A percentile compares a stretch with the other conserved stretches of the same genome.
These are phyloP conservation scores for Limnothrissa miodon DNA, from an alignment of 2,113 vertebrate species.

Conservation along the genomic window DNA sequence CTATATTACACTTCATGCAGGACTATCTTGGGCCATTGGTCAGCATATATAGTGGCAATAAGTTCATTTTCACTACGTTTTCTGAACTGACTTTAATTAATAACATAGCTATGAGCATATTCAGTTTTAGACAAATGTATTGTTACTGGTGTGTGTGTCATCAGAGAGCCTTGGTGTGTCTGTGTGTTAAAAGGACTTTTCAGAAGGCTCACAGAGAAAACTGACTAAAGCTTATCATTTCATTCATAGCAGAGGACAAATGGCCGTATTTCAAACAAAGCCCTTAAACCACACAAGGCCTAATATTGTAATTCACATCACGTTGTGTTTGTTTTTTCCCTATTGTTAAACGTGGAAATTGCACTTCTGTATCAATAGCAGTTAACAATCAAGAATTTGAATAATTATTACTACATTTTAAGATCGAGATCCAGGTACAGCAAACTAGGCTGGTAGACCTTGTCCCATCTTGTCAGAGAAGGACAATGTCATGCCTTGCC, in stretches of 20 bases:
- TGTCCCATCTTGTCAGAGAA: background rate
- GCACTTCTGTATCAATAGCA: background rate
- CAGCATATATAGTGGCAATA: background rate
- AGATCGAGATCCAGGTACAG: too few species aligned
- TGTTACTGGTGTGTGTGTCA: too few species aligned
- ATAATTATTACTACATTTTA: background rate
- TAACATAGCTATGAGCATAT: background rate
- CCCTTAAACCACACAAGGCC: background rate
- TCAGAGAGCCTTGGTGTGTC: background rate
- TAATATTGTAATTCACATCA: background rate
- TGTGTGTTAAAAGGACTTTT: background rate
- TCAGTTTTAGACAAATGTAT: too few species aligned
- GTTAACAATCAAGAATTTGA: background rate
- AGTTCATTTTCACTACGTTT: background rate
- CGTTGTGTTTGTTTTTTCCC: background rate
- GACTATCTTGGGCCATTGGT: background rate
- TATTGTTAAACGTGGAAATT: background rate
- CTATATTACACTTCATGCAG: background rate
- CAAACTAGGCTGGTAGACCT: background rate
- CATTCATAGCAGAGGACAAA: background rate
- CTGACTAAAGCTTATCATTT: background rate
- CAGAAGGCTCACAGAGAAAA: background rate
- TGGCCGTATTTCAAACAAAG: background rate
- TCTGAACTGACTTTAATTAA: background rate
- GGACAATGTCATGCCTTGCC: background rate